A percentile compares a stretch with the other conserved stretches of the same genome.
These are phyloP conservation scores for Chrysoperla carnea DNA, from an alignment of 1,140 invertebrate genomes.

Conservation along the genomic window DNA sequence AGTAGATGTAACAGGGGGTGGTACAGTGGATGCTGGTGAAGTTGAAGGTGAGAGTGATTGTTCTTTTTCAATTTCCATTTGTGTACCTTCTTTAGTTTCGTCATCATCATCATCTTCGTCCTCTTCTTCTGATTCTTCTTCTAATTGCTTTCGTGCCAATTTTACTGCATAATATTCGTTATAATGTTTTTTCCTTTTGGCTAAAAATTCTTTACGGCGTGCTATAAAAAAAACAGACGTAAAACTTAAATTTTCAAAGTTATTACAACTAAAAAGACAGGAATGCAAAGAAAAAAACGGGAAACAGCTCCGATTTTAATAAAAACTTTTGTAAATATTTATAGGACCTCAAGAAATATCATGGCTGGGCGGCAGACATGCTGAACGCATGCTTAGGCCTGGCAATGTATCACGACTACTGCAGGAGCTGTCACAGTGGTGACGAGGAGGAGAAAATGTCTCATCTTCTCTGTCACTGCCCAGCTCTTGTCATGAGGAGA, in stretches of 20 bases:
- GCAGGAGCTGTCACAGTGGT: too few relatives aligned
- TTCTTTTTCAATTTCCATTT: too few relatives aligned
- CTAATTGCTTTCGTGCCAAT: slow-evolving; percentile 71
- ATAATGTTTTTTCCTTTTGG: slow-evolving; percentile 90
- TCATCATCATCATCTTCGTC: slow-evolving; percentile 39
- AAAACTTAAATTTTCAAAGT: slow-evolving; percentile 3
- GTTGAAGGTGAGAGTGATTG: too few relatives aligned
- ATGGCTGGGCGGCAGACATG: too few relatives aligned
- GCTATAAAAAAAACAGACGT: slow-evolving; percentile 24
- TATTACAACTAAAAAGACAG: slow-evolving; percentile 4
- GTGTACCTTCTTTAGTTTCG: slow-evolving; percentile 4
- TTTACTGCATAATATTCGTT: slow-evolving; percentile 92
- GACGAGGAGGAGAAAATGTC: too few relatives aligned
- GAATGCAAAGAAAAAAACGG: slow-evolving; percentile 1
- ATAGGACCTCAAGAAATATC: slow-evolving; percentile 1
- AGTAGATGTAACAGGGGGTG: too few relatives aligned
- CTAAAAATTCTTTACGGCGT: slow-evolving; percentile 62
- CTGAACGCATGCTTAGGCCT: too few relatives aligned
- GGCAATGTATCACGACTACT: too few relatives aligned
- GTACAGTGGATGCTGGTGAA: too few relatives aligned
- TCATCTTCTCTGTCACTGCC: too few relatives aligned
- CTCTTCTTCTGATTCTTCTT: slow-evolving; percentile 77
- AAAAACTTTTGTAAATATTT: too few relatives aligned
- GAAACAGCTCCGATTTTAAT: neutral
- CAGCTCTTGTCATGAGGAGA: too few relatives aligned